These are phyloP conservation scores for Ips nitidus DNA, from an alignment of 1,140 invertebrate genomes.

Conservation along the genomic window DNA sequence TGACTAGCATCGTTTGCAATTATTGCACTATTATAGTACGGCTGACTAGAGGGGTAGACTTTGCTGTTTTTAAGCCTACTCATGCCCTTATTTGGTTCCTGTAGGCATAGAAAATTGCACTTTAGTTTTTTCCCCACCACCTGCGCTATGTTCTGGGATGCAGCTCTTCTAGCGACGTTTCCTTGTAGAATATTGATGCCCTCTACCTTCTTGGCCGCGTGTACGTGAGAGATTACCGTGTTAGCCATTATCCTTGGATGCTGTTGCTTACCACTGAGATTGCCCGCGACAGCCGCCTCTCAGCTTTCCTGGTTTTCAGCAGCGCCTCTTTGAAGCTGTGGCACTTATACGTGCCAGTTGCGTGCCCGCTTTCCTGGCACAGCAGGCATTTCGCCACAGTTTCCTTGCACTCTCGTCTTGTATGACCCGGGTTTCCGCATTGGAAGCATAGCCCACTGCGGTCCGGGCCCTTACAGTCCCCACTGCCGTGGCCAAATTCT, in stretches of 20 bases:
- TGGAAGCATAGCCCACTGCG: constrained; percentile 10
- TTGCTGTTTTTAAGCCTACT: too few relatives aligned
- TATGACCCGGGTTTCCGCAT: constrained; percentile 22
- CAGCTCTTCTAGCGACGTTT: not conserved
- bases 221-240: not conserved
- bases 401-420: constrained; percentile 1
- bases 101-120: too few relatives aligned
- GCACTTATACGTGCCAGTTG: constrained; percentile 9
- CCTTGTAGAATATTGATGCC: not conserved
- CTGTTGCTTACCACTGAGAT: not conserved
- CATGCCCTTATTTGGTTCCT: too few relatives aligned
- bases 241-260: not conserved
- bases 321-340: constrained; percentile 8
- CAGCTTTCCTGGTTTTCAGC: not conserved
- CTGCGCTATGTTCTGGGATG: not conserved
- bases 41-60: too few relatives aligned
- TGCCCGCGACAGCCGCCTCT: not conserved
- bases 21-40: too few relatives aligned
- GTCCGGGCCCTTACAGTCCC: constrained; percentile 3
- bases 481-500: not conserved
- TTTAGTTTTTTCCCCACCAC: not conserved
- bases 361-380: constrained; percentile 16
- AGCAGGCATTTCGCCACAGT: not conserved
- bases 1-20: too few relatives aligned
- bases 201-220: not conserved